These are phyloP conservation scores for Thaumetopoea pityocampa DNA, from an alignment of 1,140 invertebrate species.

Conservation along the genomic window DNA sequence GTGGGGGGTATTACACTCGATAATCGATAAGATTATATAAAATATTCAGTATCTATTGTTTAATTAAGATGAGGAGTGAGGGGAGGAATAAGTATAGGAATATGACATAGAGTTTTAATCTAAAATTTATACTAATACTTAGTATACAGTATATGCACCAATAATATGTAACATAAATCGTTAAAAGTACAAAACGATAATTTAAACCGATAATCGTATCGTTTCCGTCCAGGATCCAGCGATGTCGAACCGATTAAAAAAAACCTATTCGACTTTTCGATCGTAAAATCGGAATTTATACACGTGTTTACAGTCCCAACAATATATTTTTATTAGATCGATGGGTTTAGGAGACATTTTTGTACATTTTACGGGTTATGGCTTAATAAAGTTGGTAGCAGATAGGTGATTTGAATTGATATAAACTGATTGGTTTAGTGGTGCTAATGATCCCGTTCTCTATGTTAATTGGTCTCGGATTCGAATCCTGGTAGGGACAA, in stretches of 20 bases:
- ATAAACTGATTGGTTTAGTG: neutral
- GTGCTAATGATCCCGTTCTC: neutral
- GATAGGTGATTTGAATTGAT: slow-evolving; percentile 2
- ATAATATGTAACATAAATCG: slow-evolving; percentile 64
- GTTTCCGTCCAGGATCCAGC: slow-evolving; percentile 24
- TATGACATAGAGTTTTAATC: no score
- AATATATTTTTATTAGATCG: slow-evolving; percentile 12
- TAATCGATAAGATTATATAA: no score
- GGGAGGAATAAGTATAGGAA: no score
- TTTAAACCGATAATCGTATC: slow-evolving; percentile 11
- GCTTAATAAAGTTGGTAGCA: slow-evolving; percentile 5
- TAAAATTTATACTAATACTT: no score
- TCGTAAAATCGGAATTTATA: slow-evolving; percentile 23
- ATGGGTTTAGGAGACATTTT: slow-evolving; percentile 11
- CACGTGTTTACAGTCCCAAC: slow-evolving; percentile 14
- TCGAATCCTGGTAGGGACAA: no score
- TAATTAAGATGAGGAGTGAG: no score
- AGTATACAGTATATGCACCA: slow-evolving; percentile 32
- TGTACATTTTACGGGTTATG: slow-evolving; percentile 9
- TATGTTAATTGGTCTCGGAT: no score
- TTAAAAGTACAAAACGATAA: slow-evolving; percentile 54
- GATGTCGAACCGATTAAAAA: slow-evolving; percentile 51
- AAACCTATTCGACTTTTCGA: slow-evolving; percentile 4
- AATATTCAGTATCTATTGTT: no score
- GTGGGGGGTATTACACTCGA: no score